A percentile compares a stretch with the other conserved stretches of the same genome.
Conservation (phyloP, 1,140 invertebrate species). For the Babylonia areolata region DNA sequence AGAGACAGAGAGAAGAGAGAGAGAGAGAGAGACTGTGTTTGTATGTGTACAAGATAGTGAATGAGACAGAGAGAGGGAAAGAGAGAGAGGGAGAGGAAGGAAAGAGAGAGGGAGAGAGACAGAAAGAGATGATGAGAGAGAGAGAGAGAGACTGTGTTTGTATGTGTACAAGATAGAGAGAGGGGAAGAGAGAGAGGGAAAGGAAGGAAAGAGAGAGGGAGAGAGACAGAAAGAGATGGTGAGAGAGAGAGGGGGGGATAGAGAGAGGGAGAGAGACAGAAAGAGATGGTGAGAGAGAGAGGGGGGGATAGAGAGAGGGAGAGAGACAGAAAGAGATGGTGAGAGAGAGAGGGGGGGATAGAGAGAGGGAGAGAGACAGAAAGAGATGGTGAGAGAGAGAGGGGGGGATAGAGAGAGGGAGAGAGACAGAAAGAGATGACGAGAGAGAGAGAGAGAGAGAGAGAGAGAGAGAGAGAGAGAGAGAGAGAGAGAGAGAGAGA, state of each 20-base stretch:
- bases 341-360: constrained; percentile 1
- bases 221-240: background rate
- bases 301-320: background rate
- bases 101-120: background rate
- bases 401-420: background rate
- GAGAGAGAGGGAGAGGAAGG: no score
- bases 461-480: background rate
- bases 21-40: background rate
- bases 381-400: background rate
- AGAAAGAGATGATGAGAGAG: background rate
- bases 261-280: background rate
- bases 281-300: background rate
- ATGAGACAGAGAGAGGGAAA: background rate
- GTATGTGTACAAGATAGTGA: background rate
- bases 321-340: background rate
- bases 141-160: background rate
- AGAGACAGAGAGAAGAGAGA: background rate
- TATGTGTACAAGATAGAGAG: no score
- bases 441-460: constrained; percentile 4
- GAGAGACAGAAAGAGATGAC: background rate
- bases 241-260: background rate
- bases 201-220: background rate
- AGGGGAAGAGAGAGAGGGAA: background rate
- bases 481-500: background rate
- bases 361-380: background rate